These are phyloP conservation scores for Diarsia dahlii DNA, from an alignment of 2,888 invertebrate genomes.

Conservation along the genomic window DNA sequence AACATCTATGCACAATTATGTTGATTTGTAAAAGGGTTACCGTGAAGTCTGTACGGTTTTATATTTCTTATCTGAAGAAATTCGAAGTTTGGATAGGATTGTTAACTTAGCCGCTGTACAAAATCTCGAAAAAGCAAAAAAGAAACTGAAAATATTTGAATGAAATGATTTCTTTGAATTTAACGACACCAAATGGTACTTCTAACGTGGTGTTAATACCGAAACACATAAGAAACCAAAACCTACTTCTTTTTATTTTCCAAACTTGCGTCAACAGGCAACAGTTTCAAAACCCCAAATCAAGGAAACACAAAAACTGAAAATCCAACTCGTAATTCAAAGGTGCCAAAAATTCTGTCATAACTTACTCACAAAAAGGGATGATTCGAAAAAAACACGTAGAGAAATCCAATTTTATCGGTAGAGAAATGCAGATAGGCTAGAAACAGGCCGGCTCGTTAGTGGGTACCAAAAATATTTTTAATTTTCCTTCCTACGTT, in stretches of 20 bases:
- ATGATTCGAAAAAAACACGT: conserved; percentile 64
- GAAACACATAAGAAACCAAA: background rate
- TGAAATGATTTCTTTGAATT: background rate
- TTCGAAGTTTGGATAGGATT: too few relatives aligned
- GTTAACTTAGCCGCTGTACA: background rate
- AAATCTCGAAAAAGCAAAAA: too few relatives aligned
- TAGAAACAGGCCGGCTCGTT: conserved; percentile 69
- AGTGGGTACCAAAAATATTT: conserved; percentile 73
- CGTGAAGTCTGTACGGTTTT: background rate
- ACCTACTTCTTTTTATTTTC: background rate
- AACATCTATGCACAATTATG: background rate
- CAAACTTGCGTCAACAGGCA: background rate
- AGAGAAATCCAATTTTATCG: conserved; percentile 71
- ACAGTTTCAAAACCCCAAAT: conserved; percentile 23
- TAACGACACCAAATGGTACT: too few relatives aligned
- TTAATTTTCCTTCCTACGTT: conserved; percentile 85
- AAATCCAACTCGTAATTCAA: conserved; percentile 21
- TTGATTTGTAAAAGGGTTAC: background rate
- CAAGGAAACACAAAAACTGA: conserved; percentile 27
- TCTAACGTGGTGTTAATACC: background rate
- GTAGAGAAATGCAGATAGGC: conserved; percentile 74
- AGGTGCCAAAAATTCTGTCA: conserved; percentile 54
- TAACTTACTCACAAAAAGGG: conserved; percentile 51
- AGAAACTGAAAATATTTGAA: background rate
- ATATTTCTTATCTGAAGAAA: background rate